Base-by-base conservation (phyloP, 2,888 invertebrate genomes). In the Drosophila stalkeri region DNA sequence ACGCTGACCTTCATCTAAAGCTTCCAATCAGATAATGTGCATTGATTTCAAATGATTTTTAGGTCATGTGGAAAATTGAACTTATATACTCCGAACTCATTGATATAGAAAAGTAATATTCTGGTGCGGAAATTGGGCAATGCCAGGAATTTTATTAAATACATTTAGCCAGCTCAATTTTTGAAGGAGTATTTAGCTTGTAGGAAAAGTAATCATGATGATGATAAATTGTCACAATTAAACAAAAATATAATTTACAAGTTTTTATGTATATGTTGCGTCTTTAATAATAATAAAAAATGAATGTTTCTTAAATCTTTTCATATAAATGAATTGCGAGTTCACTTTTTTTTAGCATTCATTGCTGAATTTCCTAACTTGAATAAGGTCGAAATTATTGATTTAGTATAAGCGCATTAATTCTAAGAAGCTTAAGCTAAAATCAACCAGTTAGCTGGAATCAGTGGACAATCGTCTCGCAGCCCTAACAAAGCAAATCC, bases 401-500 rank as follows among this genome's bases (percentile, higher is more conserved):
- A 39, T 52, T 68, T 20, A 27, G 9, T n/a, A 16, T 33, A 66
- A 57, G 27, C 51, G 37, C 57, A 51, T 68, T 67, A 52, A 39
- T 52, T 51, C 18, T 57, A 66, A 57, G 44, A 18, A 44, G 16
- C 57, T 44, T 9, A n/a, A 66, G 27, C 23, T 16, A 6, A 46
- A 64, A 14, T 3, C 37, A 37, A 37, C 43, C 49, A 67, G 39
- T 43, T 51, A 35, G 9, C 8, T n/a, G 43, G 1, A n/a, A 3
- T 65, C 31, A n/a, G 14, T 9, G 27, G 31, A 0, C 41, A 27
- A 39, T 33, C 41, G 16, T 14, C 33, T 11, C 16, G 7, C 33
- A 6, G 23, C 1, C 18, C 35, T 35, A 18, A 20, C 33, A 6
- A 18, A 11, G n/a, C 54, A 55, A 37, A 14, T 20, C 20, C 39